A percentile compares a stretch with the other conserved stretches of the same genome.
Evolutionary conservation across 35 echinoderm and acorn worm species (phyloP).

Genomic region (Eucidaris tribuloides): DNA sequence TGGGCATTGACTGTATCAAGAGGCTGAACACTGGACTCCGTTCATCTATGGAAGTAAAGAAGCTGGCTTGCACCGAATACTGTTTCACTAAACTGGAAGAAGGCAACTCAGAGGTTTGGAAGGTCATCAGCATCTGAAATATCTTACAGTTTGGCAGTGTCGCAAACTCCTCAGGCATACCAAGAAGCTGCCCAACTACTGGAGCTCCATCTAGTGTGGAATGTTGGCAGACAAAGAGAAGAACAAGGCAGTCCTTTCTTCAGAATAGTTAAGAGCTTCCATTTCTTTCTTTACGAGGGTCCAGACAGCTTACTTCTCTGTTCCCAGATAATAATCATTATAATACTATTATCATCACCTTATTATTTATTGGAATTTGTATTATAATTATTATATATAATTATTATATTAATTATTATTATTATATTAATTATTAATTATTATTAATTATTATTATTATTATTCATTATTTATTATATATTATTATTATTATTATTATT

Average conservation of each 20-base stretch:
- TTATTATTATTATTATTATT: no score
- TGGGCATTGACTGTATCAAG: slow-evolving; percentile 11
- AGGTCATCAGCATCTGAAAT: slow-evolving; percentile 21
- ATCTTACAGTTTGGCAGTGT: slow-evolving; percentile 21
- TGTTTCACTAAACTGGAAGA: slow-evolving; percentile 64
- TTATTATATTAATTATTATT: no score
- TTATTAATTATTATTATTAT: no score
- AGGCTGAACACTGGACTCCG: neutral
- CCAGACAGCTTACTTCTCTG: no score
- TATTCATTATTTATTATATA: no score
- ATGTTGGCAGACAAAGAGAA: neutral
- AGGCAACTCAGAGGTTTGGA: slow-evolving; percentile 26
- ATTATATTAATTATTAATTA: no score
- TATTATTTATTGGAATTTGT: no score
- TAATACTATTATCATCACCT: no score
- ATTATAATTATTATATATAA: no score
- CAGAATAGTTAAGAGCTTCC: slow-evolving; percentile 13
- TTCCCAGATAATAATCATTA: no score
- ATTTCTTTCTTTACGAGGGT: no score
- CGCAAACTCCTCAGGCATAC: neutral
- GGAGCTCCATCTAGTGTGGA: neutral
- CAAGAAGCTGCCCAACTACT: neutral
- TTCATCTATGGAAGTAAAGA: neutral
- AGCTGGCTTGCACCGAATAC: slow-evolving; percentile 13
- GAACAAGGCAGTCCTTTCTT: neutral